Conservation (phyloP, 1,140 invertebrate species). For the Thaumetopoea pityocampa region DNA sequence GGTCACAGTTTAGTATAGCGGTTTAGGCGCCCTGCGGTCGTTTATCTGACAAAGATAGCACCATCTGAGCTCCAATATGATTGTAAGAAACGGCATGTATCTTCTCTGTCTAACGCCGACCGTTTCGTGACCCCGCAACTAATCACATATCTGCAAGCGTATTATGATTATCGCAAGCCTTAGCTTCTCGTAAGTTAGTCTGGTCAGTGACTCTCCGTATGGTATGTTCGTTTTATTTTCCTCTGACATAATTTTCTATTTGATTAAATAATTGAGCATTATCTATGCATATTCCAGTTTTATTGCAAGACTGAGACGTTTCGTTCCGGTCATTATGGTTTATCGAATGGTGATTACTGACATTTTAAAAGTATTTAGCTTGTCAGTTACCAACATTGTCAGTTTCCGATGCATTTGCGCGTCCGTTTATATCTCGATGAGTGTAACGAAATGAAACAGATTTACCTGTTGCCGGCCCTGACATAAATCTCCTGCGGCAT, state of each 20-base stretch:
- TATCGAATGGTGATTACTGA: slow-evolving; percentile 1
- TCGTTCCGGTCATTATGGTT: no score
- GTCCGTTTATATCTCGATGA: slow-evolving; percentile 18
- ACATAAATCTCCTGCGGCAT: slow-evolving; percentile 46
- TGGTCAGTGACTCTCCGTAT: slow-evolving; percentile 59
- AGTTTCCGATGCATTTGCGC: slow-evolving; percentile 10
- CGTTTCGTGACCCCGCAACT: slow-evolving; percentile 65
- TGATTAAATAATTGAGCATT: slow-evolving; percentile 2
- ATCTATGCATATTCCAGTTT: neutral
- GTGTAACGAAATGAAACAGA: slow-evolving; percentile 36
- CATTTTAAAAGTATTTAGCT: slow-evolving; percentile 5
- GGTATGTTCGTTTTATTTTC: slow-evolving; percentile 17
- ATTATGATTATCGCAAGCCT: slow-evolving; percentile 68
- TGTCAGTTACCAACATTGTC: neutral
- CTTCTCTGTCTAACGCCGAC: slow-evolving; percentile 58
- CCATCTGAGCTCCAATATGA: slow-evolving; percentile 29
- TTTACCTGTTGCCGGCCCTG: slow-evolving; percentile 37
- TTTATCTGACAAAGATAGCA: slow-evolving; percentile 39
- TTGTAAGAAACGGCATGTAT: slow-evolving; percentile 27
- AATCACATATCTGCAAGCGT: slow-evolving; percentile 73
- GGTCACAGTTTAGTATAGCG: slow-evolving; percentile 73
- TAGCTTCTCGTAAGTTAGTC: slow-evolving; percentile 54
- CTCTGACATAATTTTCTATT: slow-evolving; percentile 19
- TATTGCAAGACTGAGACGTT: neutral
- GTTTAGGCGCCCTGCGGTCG: slow-evolving; percentile 66